phyloP scores from a whole-genome alignment of 2,888 invertebrate genomes.

The Aporophyla nigra region DNA sequence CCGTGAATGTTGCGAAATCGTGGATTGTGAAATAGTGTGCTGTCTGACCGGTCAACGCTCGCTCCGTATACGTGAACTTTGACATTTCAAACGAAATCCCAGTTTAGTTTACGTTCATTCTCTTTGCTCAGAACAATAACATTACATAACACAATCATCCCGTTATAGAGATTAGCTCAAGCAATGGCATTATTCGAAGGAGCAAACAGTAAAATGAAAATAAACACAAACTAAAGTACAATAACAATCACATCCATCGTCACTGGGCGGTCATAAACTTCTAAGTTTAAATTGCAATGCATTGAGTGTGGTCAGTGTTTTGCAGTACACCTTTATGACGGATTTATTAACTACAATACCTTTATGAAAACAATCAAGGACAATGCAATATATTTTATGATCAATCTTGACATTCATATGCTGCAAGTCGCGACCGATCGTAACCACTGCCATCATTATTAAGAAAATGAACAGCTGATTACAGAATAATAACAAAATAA shows the following conservation, averaged over 20 bases:
- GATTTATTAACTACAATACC: slow-evolving; percentile 39
- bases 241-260: slow-evolving; percentile 70
- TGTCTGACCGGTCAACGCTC: slow-evolving; percentile 75
- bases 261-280: slow-evolving; percentile 73
- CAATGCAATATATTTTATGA: slow-evolving; percentile 25
- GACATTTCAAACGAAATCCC: slow-evolving; percentile 69
- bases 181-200: slow-evolving; percentile 21
- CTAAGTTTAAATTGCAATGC: slow-evolving; percentile 69
- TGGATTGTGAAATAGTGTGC: slow-evolving; percentile 67
- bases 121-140: slow-evolving; percentile 35
- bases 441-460: slow-evolving; percentile 17
- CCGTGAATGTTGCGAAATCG: slow-evolving; percentile 68
- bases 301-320: slow-evolving; percentile 81
- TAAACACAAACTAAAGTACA: slow-evolving; percentile 65
- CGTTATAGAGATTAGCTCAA: slow-evolving; percentile 18
- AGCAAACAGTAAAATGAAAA: slow-evolving; percentile 58
- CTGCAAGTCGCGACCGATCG: slow-evolving; percentile 11
- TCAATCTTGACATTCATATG: slow-evolving; percentile 28
- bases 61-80: slow-evolving; percentile 72
- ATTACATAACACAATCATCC: slow-evolving; percentile 24
- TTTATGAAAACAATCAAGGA: slow-evolving; percentile 37
- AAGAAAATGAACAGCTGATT: slow-evolving; percentile 50
- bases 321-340: slow-evolving; percentile 33
- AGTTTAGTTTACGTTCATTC: slow-evolving; percentile 32
- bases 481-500: slow-evolving; percentile 45